phyloP scores from a whole-genome alignment of 2,797 vertebrate species.

The Anguilla megastoma region DNA sequence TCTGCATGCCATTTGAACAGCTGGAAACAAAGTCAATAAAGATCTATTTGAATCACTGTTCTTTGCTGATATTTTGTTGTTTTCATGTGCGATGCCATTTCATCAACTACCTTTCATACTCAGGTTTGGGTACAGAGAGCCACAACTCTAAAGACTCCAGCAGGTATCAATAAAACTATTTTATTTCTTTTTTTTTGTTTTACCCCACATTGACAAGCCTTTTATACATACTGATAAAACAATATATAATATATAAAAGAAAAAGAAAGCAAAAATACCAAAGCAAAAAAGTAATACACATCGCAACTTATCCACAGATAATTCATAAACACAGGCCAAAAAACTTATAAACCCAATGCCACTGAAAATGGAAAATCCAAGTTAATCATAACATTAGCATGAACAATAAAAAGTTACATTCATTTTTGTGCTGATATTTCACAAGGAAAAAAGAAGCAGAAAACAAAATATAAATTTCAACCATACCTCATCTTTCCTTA shows the following conservation, averaged over 20 bases:
- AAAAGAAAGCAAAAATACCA: constrained; percentile 40
- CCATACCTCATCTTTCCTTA: constrained; percentile 29
- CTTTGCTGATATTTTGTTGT: neutral
- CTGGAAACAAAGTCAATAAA: constrained; percentile 91
- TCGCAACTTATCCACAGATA: constrained; percentile 41
- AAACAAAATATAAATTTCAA: constrained; percentile 35
- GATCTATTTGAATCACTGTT: constrained; percentile 76
- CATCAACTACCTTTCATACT: too few species aligned
- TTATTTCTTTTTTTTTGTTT: constrained; percentile 52
- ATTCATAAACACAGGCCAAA: constrained; percentile 29
- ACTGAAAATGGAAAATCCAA: constrained; percentile 44
- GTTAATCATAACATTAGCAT: constrained; percentile 48
- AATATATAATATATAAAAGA: neutral
- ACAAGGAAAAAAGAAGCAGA: constrained; percentile 50
- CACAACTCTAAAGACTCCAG: neutral
- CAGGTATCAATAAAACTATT: constrained; percentile 56
- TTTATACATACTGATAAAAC: constrained; percentile 45
- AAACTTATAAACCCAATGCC: constrained; percentile 40
- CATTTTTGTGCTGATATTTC: constrained; percentile 59
- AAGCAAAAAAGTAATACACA: constrained; percentile 48
- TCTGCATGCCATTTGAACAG: constrained; percentile 94
- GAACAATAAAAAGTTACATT: constrained; percentile 62
- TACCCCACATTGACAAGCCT: constrained; percentile 53
- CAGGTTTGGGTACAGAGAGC: neutral
- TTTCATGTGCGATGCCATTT: neutral